Evolutionary conservation across 1,140 invertebrate genomes (phyloP).

Genomic region (Macrostomum lignano): DNA sequence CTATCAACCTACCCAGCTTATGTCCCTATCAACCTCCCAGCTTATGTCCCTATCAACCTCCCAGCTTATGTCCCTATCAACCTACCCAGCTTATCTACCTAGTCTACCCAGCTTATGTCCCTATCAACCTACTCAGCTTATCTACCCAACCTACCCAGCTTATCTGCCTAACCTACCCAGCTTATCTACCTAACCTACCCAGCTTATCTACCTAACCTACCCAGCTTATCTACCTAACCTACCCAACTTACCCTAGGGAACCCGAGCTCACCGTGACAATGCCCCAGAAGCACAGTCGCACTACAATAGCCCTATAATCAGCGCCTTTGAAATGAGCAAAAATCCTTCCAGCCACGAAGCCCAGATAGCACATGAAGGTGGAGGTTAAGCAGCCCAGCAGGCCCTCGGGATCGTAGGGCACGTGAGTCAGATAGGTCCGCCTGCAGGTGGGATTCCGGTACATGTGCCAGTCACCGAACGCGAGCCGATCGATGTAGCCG

Average conservation of each 20-base stretch:
- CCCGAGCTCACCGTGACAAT: slow-evolving; percentile 17
- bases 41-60: too few species aligned
- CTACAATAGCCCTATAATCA: slow-evolving; percentile 34
- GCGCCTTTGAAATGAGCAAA: slow-evolving; percentile 18
- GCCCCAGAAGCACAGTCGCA: slow-evolving; percentile 37
- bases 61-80: too few species aligned
- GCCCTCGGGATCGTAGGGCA: slow-evolving; percentile 60
- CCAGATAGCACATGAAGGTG: slow-evolving; percentile 39
- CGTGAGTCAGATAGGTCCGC: slow-evolving; percentile 37
- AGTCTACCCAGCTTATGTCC: too few species aligned
- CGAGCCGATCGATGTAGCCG: slow-evolving; percentile 43
- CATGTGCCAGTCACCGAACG: slow-evolving; percentile 44
- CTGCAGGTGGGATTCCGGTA: slow-evolving; percentile 41
- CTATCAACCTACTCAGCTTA: too few species aligned
- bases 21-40: too few species aligned
- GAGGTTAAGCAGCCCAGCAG: slow-evolving; percentile 34
- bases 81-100: too few species aligned
- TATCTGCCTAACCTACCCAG: slow-evolving; percentile 32
- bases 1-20: too few species aligned
- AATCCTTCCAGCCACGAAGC: slow-evolving; percentile 35
- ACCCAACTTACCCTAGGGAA: not conserved
- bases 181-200: slow-evolving; percentile 8
- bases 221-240: not conserved
- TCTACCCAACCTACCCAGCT: too few species aligned
- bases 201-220: slow-evolving; percentile 1